These are phyloP conservation scores for Nyctereutes procyonoides DNA, from an alignment of 2,113 vertebrate species.

Conservation along the genomic window DNA sequence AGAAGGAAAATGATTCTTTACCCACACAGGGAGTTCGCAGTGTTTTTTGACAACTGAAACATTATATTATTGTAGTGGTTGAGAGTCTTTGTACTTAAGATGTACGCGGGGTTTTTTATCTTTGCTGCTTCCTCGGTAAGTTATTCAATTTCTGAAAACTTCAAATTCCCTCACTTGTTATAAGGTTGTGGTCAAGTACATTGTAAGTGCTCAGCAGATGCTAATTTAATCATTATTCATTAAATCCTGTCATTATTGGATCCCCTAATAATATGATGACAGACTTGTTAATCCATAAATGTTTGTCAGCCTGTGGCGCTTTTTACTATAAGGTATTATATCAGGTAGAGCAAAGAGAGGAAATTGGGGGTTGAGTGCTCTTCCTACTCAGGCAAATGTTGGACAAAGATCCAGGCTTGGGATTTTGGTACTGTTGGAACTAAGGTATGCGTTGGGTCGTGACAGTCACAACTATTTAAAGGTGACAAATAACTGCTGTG, in stretches of 20 bases:
- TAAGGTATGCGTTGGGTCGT: not conserved
- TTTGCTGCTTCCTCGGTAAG: not conserved
- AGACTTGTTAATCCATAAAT: not conserved
- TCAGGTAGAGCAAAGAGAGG: not conserved
- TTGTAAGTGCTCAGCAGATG: not conserved
- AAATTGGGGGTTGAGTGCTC: not conserved
- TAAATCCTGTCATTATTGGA: not conserved
- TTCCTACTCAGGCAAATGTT: not conserved
- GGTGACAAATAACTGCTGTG: not conserved
- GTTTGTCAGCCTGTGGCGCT: not conserved
- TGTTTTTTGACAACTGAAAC: not conserved
- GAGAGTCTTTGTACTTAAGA: not conserved
- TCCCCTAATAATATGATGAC: not conserved
- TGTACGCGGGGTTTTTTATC: not conserved
- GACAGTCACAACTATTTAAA: not conserved
- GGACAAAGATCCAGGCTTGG: not conserved
- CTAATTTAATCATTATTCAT: conserved; percentile 23
- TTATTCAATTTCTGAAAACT: conserved; percentile 44
- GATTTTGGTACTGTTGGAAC: not conserved
- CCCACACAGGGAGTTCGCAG: not conserved
- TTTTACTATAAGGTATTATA: not conserved
- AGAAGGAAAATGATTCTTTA: not conserved
- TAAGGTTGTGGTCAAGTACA: not conserved
- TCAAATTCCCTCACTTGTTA: conserved; percentile 9
- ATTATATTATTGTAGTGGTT: not conserved